A percentile compares a stretch with the other conserved stretches of the same genome.
Evolutionary conservation across 2,113 vertebrate species (phyloP).

Genomic region (Crotophaga sulcirostris): DNA sequence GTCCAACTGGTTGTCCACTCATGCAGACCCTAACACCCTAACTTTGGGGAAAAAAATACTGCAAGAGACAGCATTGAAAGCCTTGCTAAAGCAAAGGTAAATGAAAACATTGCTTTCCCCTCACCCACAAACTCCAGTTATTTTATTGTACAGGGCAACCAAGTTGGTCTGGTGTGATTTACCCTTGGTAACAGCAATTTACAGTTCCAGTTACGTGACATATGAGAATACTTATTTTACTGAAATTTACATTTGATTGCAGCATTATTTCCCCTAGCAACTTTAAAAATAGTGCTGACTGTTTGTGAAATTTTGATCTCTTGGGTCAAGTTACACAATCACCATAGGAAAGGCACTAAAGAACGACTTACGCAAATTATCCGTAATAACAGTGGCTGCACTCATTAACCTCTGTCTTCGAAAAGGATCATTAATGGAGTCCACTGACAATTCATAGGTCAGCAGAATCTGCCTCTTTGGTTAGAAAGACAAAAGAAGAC

Average conservation of each 20-base stretch:
- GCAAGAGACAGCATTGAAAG: not conserved
- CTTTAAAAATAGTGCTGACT: not conserved
- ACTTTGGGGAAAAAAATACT: not conserved
- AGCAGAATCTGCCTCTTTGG: slow-evolving; percentile 54
- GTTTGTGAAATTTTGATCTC: not conserved
- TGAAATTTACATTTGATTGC: not conserved
- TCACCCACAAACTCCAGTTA: not conserved
- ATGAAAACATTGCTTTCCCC: not conserved
- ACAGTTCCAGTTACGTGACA: not conserved
- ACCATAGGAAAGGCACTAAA: not conserved
- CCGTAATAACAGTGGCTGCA: slow-evolving; percentile 59
- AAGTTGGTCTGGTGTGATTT: not conserved
- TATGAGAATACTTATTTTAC: not conserved
- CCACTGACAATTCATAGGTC: slow-evolving; percentile 54
- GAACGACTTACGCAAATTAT: slow-evolving; percentile 29
- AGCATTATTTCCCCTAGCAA: not conserved
- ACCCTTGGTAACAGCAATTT: not conserved
- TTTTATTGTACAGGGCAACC: not conserved
- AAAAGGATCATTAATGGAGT: slow-evolving; percentile 14
- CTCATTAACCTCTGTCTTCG: slow-evolving; percentile 64
- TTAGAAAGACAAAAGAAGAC: not conserved
- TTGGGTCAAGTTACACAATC: not conserved
- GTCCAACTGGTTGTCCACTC: not conserved
- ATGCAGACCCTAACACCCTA: not conserved
- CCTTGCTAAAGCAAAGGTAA: not conserved